Conservation (phyloP, 1,140 invertebrate species). For the Drosophila nannoptera region DNA sequence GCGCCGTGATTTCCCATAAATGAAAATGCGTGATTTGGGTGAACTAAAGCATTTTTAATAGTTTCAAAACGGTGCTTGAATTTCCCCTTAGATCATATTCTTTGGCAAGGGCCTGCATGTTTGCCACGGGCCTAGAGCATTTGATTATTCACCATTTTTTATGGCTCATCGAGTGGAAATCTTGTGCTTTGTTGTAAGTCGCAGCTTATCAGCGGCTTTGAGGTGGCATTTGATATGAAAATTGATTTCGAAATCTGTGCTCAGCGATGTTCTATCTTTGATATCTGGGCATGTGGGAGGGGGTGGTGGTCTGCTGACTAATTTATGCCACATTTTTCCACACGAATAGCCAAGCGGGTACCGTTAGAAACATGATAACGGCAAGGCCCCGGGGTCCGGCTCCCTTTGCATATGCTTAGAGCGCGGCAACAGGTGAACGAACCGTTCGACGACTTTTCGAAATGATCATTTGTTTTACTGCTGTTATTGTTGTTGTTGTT, state of each 20-base stretch:
- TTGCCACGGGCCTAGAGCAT: not conserved
- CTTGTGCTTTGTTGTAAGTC: slow-evolving; percentile 35
- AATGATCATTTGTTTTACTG: slow-evolving; percentile 53
- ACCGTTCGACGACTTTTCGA: slow-evolving; percentile 62
- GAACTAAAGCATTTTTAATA: not conserved
- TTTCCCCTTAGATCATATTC: not conserved
- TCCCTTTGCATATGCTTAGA: slow-evolving; percentile 61
- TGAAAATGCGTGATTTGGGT: slow-evolving; percentile 4
- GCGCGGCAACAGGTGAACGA: slow-evolving; percentile 46
- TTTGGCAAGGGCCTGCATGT: too few species aligned
- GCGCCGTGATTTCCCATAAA: slow-evolving; percentile 19
- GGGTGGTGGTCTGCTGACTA: slow-evolving; percentile 49
- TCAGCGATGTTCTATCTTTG: not conserved
- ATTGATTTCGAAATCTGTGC: slow-evolving; percentile 47
- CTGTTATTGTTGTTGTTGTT: slow-evolving; percentile 34
- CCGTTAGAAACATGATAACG: slow-evolving; percentile 69
- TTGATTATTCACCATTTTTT: not conserved
- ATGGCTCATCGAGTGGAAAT: not conserved
- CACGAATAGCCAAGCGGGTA: slow-evolving; percentile 12
- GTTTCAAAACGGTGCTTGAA: not conserved
- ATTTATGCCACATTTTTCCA: slow-evolving; percentile 67
- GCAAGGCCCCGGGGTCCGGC: slow-evolving; percentile 19
- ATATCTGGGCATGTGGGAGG: slow-evolving; percentile 27
- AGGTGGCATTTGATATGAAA: slow-evolving; percentile 38
- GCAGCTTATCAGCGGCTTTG: slow-evolving; percentile 50